Base-by-base conservation (phyloP, 2,797 vertebrate genomes). In the Phataginus tetradactyla region DNA sequence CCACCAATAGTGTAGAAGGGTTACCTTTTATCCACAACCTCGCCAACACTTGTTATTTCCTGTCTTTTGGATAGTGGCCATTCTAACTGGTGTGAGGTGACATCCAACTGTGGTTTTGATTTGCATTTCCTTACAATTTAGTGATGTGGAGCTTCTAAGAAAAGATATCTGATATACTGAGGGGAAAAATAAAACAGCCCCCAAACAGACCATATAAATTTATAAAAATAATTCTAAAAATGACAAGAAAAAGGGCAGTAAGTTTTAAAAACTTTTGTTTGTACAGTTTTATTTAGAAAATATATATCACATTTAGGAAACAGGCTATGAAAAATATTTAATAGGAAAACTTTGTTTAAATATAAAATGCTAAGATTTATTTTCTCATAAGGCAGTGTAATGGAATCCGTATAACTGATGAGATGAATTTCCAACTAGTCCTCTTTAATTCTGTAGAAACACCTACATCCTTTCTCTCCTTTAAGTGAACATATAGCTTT, bases 231-330 rank as follows among this genome's bases (percentile, higher is more conserved):
- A 88, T 42, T 51, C 45, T 84, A 57, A 34, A 49, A 29, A 71
- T 86, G 29, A 45, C n/a, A 53, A 17, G 39, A 85, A 15, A 71
- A 85, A 34, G n/a, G 68, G 61, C 10, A 64, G 6, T 69, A 42
- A 32, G 17, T 80, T 91, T 95, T 39, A 15, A 89, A 89, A 89
- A 39, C n/a, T 63, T 45, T 69, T 75, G n/a, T 90, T 86, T 86
- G 23, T 37, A 88, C 2, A 57, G 32, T 2, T 71, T 8, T 83
- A 25, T 55, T 32, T 64, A 71, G 74, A 53, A 42, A 75, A 81
- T 77, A n/a, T 45, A 77, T 37, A 75, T 23, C 3, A 45, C 83
- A 77, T 51, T 63, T 34, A 69, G 8, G 27, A 91, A 94, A 94
- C 59, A 79, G 11, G 3, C 7, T 71, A 55, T 91, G 8, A 88